Conservation (phyloP, 1,140 invertebrate species). For the Pollicipes pollicipes region DNA sequence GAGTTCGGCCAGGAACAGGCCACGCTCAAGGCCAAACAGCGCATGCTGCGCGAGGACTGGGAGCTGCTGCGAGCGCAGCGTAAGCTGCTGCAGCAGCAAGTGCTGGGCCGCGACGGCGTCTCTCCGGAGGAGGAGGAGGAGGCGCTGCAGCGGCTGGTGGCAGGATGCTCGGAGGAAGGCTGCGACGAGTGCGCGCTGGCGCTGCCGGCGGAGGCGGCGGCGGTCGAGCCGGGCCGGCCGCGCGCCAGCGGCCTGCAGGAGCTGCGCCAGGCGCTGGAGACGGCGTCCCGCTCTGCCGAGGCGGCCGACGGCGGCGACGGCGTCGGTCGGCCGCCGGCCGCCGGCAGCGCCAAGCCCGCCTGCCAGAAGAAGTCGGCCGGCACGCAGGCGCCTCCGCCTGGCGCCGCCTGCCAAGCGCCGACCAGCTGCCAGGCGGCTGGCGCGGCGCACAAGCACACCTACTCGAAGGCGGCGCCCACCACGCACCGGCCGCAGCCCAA, state of each 20-base stretch:
- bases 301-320: too few species aligned
- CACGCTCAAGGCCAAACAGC: slow-evolving; percentile 32
- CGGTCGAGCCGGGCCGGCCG: neutral
- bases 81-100: slow-evolving; percentile 31
- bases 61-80: slow-evolving; percentile 34
- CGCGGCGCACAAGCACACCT: neutral
- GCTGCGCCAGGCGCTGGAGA: neutral
- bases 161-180: slow-evolving; percentile 11
- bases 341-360: too few species aligned
- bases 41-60: slow-evolving; percentile 37
- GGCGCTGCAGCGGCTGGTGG: slow-evolving; percentile 13
- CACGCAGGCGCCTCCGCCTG: neutral
- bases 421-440: neutral
- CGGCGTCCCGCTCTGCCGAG: neutral
- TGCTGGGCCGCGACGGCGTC: slow-evolving; percentile 15
- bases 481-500: neutral
- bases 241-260: neutral
- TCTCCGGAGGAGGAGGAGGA: slow-evolving; percentile 8
- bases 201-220: slow-evolving; percentile 11
- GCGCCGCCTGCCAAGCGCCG: too few species aligned
- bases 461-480: neutral
- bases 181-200: slow-evolving; percentile 21
- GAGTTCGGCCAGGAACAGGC: slow-evolving; percentile 34
- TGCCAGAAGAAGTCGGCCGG: neutral
- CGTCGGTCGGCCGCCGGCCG: too few species aligned